Evolutionary conservation across 2,888 invertebrate species (phyloP).

Genomic region (Lamellibrachia columna): DNA sequence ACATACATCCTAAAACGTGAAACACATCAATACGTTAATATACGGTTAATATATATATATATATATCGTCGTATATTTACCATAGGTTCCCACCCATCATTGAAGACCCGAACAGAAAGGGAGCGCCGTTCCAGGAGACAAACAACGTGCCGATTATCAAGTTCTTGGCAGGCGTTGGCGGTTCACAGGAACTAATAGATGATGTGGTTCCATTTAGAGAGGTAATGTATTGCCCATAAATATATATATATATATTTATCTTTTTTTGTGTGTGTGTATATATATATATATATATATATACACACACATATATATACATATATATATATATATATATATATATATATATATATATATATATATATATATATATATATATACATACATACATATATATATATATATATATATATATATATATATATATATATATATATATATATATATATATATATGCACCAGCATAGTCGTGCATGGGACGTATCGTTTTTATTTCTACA

Average conservation of each 20-base stretch:
- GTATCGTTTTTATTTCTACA: too few relatives aligned
- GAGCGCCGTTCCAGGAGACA: background rate
- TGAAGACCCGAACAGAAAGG: background rate
- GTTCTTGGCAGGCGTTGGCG: background rate
- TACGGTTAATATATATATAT: too few relatives aligned
- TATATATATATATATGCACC: too few relatives aligned
- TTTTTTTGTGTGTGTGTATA: background rate
- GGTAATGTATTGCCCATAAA: background rate
- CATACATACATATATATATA: too few relatives aligned
- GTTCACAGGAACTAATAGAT: background rate
- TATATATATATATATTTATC: background rate
- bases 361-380: background rate
- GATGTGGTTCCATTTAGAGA: background rate
- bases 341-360: background rate
- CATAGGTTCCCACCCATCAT: background rate
- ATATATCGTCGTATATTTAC: background rate
- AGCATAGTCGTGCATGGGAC: too few relatives aligned
- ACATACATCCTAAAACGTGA: too few relatives aligned
- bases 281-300: too few relatives aligned
- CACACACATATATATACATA: too few relatives aligned
- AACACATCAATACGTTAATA: too few relatives aligned
- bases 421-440: too few relatives aligned
- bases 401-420: too few relatives aligned
- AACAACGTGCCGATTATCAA: background rate
- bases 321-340: background rate